A percentile compares a stretch with the other conserved stretches of the same genome.
Evolutionary conservation across 2,113 vertebrate species (phyloP).

Genomic region (Gymnarchus niloticus): DNA sequence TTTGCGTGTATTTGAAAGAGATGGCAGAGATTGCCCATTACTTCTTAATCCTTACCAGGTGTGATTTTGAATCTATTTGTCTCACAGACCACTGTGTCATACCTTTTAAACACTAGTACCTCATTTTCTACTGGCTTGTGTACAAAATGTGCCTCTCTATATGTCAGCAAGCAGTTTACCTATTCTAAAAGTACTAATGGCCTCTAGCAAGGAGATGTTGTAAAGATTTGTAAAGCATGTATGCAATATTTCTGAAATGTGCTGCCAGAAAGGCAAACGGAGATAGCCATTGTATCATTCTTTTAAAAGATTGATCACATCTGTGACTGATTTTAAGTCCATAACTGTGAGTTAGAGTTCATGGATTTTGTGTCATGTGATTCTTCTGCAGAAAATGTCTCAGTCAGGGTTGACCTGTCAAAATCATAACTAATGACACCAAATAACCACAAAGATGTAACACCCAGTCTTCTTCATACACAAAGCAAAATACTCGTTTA

Average conservation of each 20-base stretch:
- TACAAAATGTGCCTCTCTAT: neutral
- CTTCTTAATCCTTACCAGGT: constrained; percentile 11
- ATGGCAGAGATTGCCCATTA: constrained; percentile 6
- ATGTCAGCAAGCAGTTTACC: neutral
- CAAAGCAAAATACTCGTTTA: neutral
- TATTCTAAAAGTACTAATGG: constrained; percentile 5
- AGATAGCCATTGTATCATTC: neutral
- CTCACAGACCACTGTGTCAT: neutral
- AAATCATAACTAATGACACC: neutral
- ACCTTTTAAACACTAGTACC: neutral
- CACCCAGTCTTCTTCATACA: neutral
- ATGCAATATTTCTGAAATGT: neutral
- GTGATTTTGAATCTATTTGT: constrained; percentile 1
- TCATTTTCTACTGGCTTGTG: neutral
- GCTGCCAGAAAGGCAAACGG: neutral
- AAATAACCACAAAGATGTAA: neutral
- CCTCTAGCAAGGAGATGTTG: neutral
- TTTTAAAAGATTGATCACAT: neutral
- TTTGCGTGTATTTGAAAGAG: neutral
- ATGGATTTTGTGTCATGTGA: constrained; percentile 4
- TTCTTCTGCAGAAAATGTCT: neutral
- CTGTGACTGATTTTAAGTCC: neutral
- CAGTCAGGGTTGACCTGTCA: constrained; percentile 8
- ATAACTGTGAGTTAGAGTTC: neutral
- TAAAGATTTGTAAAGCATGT: neutral